Conservation (phyloP, 2,797 vertebrate genomes). For the Pteropus rufus region DNA sequence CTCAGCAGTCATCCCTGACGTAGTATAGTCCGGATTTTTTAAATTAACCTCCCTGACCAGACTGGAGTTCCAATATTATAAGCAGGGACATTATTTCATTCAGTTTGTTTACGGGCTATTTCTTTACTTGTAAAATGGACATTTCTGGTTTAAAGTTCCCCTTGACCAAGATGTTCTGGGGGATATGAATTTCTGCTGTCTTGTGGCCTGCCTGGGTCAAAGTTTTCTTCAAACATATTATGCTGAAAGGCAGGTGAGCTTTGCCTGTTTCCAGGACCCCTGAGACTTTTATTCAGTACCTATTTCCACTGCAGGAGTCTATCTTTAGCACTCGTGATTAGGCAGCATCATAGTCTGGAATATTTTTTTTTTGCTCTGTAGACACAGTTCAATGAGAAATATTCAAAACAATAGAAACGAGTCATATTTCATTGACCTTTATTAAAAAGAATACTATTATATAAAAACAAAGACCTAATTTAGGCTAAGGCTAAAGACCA, state of each 20-base stretch:
- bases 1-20: not conserved
- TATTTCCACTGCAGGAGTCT: not conserved
- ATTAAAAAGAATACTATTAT: not conserved
- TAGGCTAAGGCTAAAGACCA: not conserved
- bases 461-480: not conserved
- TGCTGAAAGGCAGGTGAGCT: not conserved
- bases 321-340: not conserved
- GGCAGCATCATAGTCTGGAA: not conserved
- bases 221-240: not conserved
- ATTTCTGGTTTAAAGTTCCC: not conserved
- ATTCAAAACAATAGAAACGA: not conserved
- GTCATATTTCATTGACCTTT: conserved; percentile 23
- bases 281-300: not conserved
- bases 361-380: not conserved
- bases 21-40: not conserved
- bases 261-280: not conserved
- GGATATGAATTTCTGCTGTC: not conserved
- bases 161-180: not conserved
- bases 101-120: not conserved
- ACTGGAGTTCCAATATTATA: not conserved
- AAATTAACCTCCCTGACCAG: not conserved
- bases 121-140: not conserved
- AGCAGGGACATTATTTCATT: not conserved
- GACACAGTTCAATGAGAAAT: not conserved
- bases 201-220: not conserved